Evolutionary conservation across 2,888 invertebrate genomes (phyloP), one percentile per base, ranked within the genome.

Genomic region (Stratiomys singularior): DNA sequence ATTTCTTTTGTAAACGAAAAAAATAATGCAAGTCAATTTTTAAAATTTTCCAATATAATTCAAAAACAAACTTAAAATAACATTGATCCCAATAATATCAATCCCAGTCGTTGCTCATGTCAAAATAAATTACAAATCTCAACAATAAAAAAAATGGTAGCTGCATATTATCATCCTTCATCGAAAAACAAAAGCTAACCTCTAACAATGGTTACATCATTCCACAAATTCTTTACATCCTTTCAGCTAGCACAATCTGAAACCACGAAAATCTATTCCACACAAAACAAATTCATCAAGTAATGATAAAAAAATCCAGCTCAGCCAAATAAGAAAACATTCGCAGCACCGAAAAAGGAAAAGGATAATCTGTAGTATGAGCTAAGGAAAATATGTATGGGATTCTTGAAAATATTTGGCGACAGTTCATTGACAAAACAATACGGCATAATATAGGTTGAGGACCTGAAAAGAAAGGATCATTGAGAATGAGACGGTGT

Each of bases 341-440:
- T 13, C 4, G 15, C 15, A 52, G 52, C 52, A 13, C 52, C 2
- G 15, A 52, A 52, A 52, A 52, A 52, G 18, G 52, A 13, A 9
- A 18, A 37, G 5, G 9, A 3, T 37, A 37, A 18, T n/a, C n/a
- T n/a, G n/a, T 52, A 18, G 52, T 52, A 52, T 52, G 52, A 18
- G 52, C 15, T 5, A 13, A 18, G 52, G 9, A 37, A 52, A 52
- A 52, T 52, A 52, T 52, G 46, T 69, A 13, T 47, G 47, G 25
- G 46, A 27, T 64, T 11, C 30, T 21, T 13, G 64, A 46, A 23
- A 23, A 67, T 67, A 67, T 67, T 67, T 67, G 67, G 23, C 21
- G 69, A 69, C 46, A 69, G 46, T 69, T 46, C 25, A 69, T 47
- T 69, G 46, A 69, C 69, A 69, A 46, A 69, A 69, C 2, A 69